Conservation (phyloP, 2,888 invertebrate species). For the Hetaerina titia region DNA sequence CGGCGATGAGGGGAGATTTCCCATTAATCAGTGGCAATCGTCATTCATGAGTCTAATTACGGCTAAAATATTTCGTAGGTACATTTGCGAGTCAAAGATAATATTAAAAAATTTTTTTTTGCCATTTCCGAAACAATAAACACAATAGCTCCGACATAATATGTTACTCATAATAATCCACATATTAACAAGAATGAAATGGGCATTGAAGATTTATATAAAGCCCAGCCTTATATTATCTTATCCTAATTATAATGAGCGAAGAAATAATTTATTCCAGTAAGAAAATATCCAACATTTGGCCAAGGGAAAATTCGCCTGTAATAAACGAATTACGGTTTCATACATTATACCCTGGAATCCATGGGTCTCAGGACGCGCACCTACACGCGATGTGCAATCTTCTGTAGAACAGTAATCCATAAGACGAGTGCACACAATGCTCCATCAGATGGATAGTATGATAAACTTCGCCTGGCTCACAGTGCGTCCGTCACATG, state of each 20-base stretch:
- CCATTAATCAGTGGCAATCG: too few species aligned
- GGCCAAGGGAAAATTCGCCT: background rate
- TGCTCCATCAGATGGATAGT: slow-evolving; percentile 9
- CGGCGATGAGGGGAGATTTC: too few species aligned
- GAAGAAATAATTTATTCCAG: background rate
- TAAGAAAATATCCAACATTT: background rate
- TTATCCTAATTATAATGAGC: background rate
- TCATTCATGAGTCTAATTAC: too few species aligned
- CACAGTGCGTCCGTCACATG: background rate
- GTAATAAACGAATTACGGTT: background rate
- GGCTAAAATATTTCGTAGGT: too few species aligned
- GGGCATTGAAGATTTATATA: background rate
- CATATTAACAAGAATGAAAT: background rate
- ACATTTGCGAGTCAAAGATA: too few species aligned
- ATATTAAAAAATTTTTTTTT: too few species aligned
- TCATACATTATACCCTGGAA: background rate
- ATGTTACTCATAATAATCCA: too few species aligned
- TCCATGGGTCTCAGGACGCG: background rate
- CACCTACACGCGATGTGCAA: background rate
- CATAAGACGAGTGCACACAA: slow-evolving; percentile 2
- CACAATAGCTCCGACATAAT: too few species aligned
- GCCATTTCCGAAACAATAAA: too few species aligned
- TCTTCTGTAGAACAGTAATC: background rate
- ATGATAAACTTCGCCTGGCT: background rate
- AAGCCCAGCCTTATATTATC: background rate